Evolutionary conservation across 2,797 vertebrate species (phyloP), one percentile per base, ranked within the genome.

Genomic region (Gymnothorax javanicus): DNA sequence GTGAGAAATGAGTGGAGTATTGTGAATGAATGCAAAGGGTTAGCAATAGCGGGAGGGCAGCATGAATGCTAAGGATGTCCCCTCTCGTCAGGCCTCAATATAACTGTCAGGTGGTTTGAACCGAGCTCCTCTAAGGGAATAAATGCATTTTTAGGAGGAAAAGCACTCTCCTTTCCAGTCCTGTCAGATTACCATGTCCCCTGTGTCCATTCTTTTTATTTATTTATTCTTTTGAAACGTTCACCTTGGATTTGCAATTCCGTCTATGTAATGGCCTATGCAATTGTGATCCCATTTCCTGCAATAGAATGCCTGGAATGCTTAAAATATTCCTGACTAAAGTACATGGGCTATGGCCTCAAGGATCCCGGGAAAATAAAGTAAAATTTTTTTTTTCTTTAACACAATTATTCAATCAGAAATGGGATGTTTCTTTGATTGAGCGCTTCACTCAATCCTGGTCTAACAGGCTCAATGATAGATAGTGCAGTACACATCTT

Each of bases 21-120:
- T 87, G 91, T 88, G 87, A 90, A 87, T 91, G 87, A 88, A 90
- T 86, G 90, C 81, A 92, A 93, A 20, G 94, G 92, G 92, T 94
- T 92, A 94, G 88, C 87, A 58, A 89, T 11, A 27, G 86, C 85
- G 84, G 1, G 75, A 3, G 33, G 33, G 33, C 67, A 3, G 13
- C n/a, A 25, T 25, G 25, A 71, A 71, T 25, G 67, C n/a, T 27
- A 7, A 71, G 17, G 20, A 75, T 52, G 11, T 54, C n/a, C 84
- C 58, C 57, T 27, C 64, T 17, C 50, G 43, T 56, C 20, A 25
- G 69, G 69, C 69, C 56, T 13, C 33, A 43, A 43, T 43, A 43
- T 43, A 43, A 43, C 67, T 79, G 25, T 56, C 83, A 67, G 11
- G 15, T 7, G n/a, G 83, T 50, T 4, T 20, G 15, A 81, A 23